Evolutionary conservation across 2,888 invertebrate genomes (phyloP), one percentile per base, ranked within the genome.

Genomic region (Polyommatus iphigenia): DNA sequence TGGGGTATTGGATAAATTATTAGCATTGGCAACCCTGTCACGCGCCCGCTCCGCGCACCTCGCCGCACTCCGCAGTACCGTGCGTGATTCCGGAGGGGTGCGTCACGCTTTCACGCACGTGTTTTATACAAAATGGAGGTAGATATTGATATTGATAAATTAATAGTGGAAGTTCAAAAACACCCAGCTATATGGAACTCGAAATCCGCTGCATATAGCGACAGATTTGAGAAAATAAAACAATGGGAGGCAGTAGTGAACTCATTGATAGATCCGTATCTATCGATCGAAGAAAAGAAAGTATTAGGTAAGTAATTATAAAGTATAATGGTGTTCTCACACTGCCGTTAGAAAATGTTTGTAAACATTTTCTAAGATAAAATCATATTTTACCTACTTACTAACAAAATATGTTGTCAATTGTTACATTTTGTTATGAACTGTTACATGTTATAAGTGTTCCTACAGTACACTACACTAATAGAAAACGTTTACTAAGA

Each of bases 301-400:
- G 18, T 18, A 13, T 2, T 54, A 13, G 54, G 54, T 54, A 54
- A 54, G 54, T 54, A 13, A 54, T 54, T 36, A 5, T 6, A 6
- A 36, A 36, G 13, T 15, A 3, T 50, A 24, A 41, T 32, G 57
- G 57, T 59, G 57, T n/a, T 57, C 57, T 3, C 57, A 57, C 57
- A 57, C 18, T 59, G 73, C 78, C 85, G 78, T 78, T 78, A 78
- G 71, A 76, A 76, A 78, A 78, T 78, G 78, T 78, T 78, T n/a
- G n/a, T n/a, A n/a, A n/a, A n/a, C n/a, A n/a, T n/a, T n/a, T n/a
- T n/a, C n/a, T n/a, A n/a, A n/a, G n/a, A n/a, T n/a, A n/a, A n/a
- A n/a, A n/a, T n/a, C n/a, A n/a, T n/a, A n/a, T n/a, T n/a, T n/a
- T n/a, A n/a, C n/a, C n/a, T n/a, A n/a, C n/a, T n/a, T n/a, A n/a